Conservation (phyloP, 37 sponge, comb jelly and placozoan species). For the Diacarnus erythraeanus region DNA sequence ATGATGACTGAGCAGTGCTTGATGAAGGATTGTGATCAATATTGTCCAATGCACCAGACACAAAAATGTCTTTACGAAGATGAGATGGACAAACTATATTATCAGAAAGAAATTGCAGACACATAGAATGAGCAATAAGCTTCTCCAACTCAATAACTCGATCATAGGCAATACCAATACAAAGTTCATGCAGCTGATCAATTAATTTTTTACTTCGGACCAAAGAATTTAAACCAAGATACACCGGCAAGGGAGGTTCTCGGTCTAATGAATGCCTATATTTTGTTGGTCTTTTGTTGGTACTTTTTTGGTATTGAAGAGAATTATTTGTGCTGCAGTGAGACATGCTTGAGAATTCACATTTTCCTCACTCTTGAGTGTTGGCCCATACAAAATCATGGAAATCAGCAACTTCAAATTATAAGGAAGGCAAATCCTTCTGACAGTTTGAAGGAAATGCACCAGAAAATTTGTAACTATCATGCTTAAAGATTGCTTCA, state of each 20-base stretch:
- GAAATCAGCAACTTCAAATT: neutral
- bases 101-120: neutral
- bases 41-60: constrained; percentile 5
- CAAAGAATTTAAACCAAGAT: neutral
- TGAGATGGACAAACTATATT: neutral
- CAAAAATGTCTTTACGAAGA: neutral
- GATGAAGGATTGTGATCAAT: neutral
- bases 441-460: neutral
- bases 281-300: neutral
- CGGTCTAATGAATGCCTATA: neutral
- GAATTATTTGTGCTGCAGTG: neutral
- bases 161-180: neutral
- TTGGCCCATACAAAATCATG: neutral
- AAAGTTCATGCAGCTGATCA: neutral
- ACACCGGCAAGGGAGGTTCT: neutral
- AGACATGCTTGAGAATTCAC: neutral
- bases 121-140: neutral
- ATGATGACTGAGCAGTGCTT: neutral
- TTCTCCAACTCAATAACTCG: neutral
- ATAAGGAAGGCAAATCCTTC: neutral
- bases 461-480: neutral
- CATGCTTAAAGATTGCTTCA: neutral
- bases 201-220: constrained; percentile 1
- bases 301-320: neutral
- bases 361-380: neutral